Percentiles rank a stretch among this genome's conserved stretches.
Conservation (phyloP, 2,113 vertebrate species). For the Sigmodon hispidus region DNA sequence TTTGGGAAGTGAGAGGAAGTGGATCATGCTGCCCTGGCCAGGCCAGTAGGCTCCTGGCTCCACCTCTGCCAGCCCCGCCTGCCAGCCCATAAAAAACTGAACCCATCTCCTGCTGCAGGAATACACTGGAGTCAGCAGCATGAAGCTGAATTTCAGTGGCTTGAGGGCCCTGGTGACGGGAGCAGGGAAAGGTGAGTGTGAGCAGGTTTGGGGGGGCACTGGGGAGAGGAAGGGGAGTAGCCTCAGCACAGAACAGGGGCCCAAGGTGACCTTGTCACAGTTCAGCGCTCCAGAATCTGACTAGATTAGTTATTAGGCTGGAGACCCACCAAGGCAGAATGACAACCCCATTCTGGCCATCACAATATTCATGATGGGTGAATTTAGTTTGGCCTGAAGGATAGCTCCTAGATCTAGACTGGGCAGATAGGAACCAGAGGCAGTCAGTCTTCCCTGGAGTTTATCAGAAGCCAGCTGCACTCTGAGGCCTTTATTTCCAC, state of each 20-base stretch:
- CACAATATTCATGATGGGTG: not conserved
- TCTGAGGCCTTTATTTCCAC: not conserved
- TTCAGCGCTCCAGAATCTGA: not conserved
- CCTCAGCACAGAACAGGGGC: accelerated
- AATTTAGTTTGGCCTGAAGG: not conserved
- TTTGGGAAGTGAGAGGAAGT: not conserved
- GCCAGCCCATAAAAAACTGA: not conserved
- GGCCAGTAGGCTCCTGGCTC: not conserved
- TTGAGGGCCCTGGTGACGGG: constrained; percentile 89
- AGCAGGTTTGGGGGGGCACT: accelerated
- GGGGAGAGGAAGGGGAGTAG: not conserved
- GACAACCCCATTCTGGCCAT: not conserved
- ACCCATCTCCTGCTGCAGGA: accelerated
- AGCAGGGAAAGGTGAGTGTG: constrained; percentile 89
- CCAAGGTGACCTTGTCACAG: not conserved
- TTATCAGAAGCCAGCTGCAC: not conserved
- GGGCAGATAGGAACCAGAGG: not conserved
- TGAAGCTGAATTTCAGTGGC: constrained; percentile 87
- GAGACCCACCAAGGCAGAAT: not conserved
- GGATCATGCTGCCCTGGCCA: not conserved
- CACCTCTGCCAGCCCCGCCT: not conserved
- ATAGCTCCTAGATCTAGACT: not conserved
- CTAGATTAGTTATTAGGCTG: not conserved
- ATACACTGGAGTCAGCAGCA: constrained; percentile 20
- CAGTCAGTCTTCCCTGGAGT: not conserved